phyloP scores from a whole-genome alignment of 2,113 vertebrate genomes.

The Nycticryphes semicollaris region DNA sequence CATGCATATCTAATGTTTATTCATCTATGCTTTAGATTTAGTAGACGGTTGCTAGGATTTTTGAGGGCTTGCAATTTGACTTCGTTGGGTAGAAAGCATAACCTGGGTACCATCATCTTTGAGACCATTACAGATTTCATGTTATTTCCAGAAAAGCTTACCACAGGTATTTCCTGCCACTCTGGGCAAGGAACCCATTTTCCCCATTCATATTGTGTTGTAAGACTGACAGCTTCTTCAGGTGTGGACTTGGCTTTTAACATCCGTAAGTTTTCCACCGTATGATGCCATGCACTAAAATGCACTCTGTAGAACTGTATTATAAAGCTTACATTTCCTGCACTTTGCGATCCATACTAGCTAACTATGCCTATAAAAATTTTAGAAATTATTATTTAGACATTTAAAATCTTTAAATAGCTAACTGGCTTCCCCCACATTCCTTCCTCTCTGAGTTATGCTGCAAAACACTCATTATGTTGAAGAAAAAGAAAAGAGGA shows the following conservation, averaged over 20 bases:
- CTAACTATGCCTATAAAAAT: neutral
- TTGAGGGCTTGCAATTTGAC: neutral
- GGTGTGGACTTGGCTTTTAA: neutral
- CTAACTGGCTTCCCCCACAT: neutral
- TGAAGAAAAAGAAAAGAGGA: neutral
- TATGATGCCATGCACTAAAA: neutral
- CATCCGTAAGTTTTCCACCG: neutral
- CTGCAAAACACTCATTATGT: neutral
- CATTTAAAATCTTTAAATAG: neutral
- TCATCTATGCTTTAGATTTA: neutral
- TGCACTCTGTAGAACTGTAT: no score
- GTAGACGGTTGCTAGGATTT: neutral
- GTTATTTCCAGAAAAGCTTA: neutral
- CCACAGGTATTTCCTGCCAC: neutral
- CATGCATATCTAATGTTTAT: neutral
- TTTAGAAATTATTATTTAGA: neutral
- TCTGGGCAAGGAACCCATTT: neutral
- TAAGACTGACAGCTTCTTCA: accelerated
- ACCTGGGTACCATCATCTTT: neutral
- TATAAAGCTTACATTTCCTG: neutral
- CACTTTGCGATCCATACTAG: neutral
- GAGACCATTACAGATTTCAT: neutral
- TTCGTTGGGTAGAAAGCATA: neutral
- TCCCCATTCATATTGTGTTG: neutral
- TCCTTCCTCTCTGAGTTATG: neutral